Evolutionary conservation across 37 sponge, comb jelly and placozoan species (phyloP), one percentile per base, ranked within the genome.

Genomic region (Geodia barretti): DNA sequence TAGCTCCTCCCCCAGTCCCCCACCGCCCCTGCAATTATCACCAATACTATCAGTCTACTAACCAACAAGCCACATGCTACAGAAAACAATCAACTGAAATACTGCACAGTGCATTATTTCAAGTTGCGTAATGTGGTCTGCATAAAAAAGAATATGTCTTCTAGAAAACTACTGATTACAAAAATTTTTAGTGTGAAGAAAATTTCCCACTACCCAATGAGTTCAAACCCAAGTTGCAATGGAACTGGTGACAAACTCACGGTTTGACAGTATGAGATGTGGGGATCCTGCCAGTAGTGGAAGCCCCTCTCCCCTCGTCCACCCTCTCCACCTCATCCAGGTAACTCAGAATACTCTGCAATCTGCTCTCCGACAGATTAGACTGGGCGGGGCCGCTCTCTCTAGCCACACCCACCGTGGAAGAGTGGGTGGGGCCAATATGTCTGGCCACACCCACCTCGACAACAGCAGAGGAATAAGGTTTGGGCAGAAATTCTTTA

Each of bases 241-340:
- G n/a, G n/a, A n/a, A n/a, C 41, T 77, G 40, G 25, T 35, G 21
- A 5, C 60, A 21, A 36, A 14, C 33, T 32, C 47, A 3, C 24
- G 5, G 33, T 21, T 29, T 34, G 43, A 68, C 65, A 42, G 38
- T 17, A 0, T 36, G 70, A 74, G 72, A 72, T 39, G 77, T 64
- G 62, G 37, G 61, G 21, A 38, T 23, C 20, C 35, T 23, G 73
- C 28, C 42, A 71, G 37, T 40, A 62, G 61, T 1, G 34, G 36
- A 7, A 47, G 39, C 28, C 64, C 60, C n/a, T n/a, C n/a, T n/a
- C 1, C 73, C 79, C 17, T 35, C 39, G 41, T 84, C 85, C 3
- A 64, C 71, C 38, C 39, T 79, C 70, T 93, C 90, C 69, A 93
- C 70, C 54, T 93, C 86, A 70, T 93, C 93, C 68, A 93, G 71